These are phyloP conservation scores for Campoplex capitator DNA, from an alignment of 2,888 invertebrate genomes.

Conservation along the genomic window DNA sequence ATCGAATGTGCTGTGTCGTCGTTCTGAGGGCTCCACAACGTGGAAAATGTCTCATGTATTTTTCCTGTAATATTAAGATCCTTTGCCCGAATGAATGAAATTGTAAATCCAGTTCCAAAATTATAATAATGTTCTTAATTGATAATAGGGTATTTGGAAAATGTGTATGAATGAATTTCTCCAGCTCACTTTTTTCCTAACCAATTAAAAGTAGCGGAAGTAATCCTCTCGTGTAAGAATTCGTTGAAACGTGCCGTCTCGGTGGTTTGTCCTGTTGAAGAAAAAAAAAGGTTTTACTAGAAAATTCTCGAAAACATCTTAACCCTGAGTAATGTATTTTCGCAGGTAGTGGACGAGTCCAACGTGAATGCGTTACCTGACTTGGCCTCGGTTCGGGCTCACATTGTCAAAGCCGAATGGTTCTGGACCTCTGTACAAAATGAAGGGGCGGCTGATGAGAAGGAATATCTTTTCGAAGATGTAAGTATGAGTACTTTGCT, in stretches of 20 bases:
- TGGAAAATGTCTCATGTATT: not conserved
- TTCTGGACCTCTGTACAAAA: constrained; percentile 99
- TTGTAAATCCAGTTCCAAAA: not conserved
- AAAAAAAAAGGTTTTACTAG: not conserved
- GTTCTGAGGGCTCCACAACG: constrained; percentile 10
- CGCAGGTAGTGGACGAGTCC: constrained; percentile 94
- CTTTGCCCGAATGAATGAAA: not conserved
- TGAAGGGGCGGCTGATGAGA: constrained; percentile 96
- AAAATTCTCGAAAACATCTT: constrained; percentile 8
- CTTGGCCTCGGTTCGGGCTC: constrained; percentile 88
- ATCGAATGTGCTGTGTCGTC: constrained; percentile 46
- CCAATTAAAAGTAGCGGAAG: constrained; percentile 15
- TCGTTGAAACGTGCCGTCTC: constrained; percentile 55
- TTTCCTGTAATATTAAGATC: not conserved
- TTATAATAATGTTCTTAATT: not conserved
- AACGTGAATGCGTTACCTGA: constrained; percentile 90
- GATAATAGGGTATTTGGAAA: not conserved
- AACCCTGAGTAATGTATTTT: constrained; percentile 64
- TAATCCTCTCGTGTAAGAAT: constrained; percentile 24
- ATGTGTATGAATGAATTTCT: not conserved
- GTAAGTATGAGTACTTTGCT: constrained; percentile 86
- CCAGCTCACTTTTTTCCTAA: constrained; percentile 19
- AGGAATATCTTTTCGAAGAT: constrained; percentile 94
- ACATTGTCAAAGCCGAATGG: constrained; percentile 97
- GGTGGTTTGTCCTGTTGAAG: constrained; percentile 44